A percentile compares a stretch with the other conserved stretches of the same genome.
phyloP scores from a whole-genome alignment of 2,888 invertebrate species.

The Calliphora vomitoria region DNA sequence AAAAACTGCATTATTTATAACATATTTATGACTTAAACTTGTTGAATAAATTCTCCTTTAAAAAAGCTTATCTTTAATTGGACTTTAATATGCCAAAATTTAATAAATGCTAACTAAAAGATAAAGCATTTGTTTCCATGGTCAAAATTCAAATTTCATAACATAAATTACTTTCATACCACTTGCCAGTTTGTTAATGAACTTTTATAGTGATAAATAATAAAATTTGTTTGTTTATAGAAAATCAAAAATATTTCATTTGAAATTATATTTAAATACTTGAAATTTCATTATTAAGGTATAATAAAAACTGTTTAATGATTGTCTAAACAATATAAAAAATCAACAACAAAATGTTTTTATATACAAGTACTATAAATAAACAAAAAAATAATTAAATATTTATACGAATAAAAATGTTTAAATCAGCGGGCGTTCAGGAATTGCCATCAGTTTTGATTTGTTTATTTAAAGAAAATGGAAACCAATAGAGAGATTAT shows the following conservation, averaged over 20 bases:
- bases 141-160: not conserved
- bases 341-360: not conserved
- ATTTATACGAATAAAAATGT: constrained; percentile 9
- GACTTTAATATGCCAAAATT: not conserved
- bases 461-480: constrained; percentile 10
- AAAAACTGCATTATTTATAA: too few species aligned
- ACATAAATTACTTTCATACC: not conserved
- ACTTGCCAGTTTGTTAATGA: not conserved
- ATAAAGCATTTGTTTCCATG: not conserved
- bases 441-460: not conserved
- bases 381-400: not conserved
- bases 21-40: not conserved
- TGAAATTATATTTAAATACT: not conserved
- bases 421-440: not conserved
- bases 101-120: not conserved
- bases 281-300: not conserved
- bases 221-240: not conserved
- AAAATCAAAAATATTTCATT: not conserved
- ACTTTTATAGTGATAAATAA: not conserved
- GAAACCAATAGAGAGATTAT: not conserved
- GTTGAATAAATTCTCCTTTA: not conserved
- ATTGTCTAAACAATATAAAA: not conserved
- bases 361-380: not conserved
- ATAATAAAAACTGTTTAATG: not conserved
- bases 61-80: not conserved